Percentiles rank a stretch among this genome's conserved stretches.
Evolutionary conservation across 2,888 invertebrate genomes (phyloP).

Genomic region (Nomada ruficornis): DNA sequence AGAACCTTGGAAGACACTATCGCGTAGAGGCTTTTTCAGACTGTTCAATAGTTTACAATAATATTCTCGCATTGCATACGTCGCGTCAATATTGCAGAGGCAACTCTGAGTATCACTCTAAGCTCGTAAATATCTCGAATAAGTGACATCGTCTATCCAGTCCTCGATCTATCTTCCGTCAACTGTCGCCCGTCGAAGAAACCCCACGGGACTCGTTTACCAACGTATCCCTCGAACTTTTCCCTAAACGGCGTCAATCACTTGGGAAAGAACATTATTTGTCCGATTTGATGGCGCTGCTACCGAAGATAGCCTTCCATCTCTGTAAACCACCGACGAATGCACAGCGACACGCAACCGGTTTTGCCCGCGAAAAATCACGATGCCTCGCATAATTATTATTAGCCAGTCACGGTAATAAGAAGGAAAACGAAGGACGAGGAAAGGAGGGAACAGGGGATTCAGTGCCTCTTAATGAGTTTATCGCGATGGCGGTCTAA

Average conservation of each 20-base stretch:
- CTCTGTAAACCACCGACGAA: constrained; percentile 26
- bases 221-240: neutral
- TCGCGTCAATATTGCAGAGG: too few species aligned
- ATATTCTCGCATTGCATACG: too few species aligned
- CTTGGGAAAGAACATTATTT: constrained; percentile 23
- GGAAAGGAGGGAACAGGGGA: constrained; percentile 1
- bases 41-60: too few species aligned
- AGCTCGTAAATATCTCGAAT: neutral
- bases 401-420: constrained; percentile 34
- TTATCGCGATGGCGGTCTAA: constrained; percentile 32
- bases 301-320: constrained; percentile 27
- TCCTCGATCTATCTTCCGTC: neutral
- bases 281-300: constrained; percentile 49
- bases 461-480: constrained; percentile 50
- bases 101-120: neutral
- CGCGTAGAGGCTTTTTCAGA: too few species aligned
- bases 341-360: constrained; percentile 48
- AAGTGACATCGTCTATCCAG: neutral
- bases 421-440: neutral
- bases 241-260: neutral
- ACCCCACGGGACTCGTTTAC: neutral
- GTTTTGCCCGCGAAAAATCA: constrained; percentile 57
- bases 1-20: too few species aligned
- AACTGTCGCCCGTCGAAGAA: neutral
- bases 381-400: constrained; percentile 64